These are phyloP conservation scores for Agrochola macilenta DNA, from an alignment of 2,888 invertebrate genomes.

Conservation along the genomic window DNA sequence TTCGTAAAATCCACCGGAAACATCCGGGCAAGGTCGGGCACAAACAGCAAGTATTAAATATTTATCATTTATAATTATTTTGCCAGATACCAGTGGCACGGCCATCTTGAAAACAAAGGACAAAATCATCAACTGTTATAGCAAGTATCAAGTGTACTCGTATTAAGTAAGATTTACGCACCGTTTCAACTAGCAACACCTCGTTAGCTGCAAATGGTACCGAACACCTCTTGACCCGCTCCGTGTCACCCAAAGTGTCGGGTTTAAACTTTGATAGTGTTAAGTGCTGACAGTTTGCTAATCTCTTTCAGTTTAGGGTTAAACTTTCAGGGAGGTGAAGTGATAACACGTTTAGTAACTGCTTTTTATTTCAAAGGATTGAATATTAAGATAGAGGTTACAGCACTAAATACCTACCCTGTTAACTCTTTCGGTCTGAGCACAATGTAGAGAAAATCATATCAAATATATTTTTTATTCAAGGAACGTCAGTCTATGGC, in stretches of 20 bases:
- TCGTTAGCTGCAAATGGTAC: slow-evolving; percentile 55
- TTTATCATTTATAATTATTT: not conserved
- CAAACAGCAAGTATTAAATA: no score
- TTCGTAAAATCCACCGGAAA: not conserved
- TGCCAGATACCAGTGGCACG: not conserved
- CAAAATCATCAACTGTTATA: slow-evolving; percentile 7
- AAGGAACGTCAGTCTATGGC: not conserved
- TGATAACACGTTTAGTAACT: slow-evolving; percentile 29
- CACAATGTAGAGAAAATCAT: not conserved
- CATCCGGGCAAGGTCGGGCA: no score
- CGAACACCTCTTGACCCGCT: slow-evolving; percentile 61
- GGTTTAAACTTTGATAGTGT: slow-evolving; percentile 64
- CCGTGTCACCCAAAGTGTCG: slow-evolving; percentile 53
- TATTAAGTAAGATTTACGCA: slow-evolving; percentile 43
- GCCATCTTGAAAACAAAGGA: not conserved
- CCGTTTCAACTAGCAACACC: slow-evolving; percentile 46
- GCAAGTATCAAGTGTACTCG: slow-evolving; percentile 22
- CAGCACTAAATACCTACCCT: not conserved
- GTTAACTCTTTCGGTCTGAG: not conserved
- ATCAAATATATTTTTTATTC: not conserved
- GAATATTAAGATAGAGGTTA: not conserved
- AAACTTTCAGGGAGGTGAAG: slow-evolving; percentile 45
- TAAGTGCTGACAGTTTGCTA: slow-evolving; percentile 64
- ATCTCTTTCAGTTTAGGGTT: slow-evolving; percentile 55
- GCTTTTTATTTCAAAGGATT: slow-evolving; percentile 33